Evolutionary conservation across 2,797 vertebrate species (phyloP), one percentile per base, ranked within the genome.

Genomic region (Buphagus erythrorhynchus): DNA sequence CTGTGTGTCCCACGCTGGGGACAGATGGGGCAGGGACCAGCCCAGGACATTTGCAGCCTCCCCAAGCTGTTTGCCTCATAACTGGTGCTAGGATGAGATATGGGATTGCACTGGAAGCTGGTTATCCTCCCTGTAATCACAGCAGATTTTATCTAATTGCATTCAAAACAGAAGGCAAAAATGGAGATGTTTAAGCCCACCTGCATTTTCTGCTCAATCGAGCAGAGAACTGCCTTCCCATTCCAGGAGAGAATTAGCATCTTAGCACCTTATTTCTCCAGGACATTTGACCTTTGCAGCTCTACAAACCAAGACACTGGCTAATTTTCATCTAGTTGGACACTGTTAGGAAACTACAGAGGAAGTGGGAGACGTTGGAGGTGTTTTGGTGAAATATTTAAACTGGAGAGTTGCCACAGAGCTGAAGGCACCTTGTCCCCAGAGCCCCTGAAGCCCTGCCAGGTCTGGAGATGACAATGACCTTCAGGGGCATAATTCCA

Each of bases 271-370:
- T 95, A 67, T 90, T 78, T 29, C 83, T 91, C 45, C 52, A 33
- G 68, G 77, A 90, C 93, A 86, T 80, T 86, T 91, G 91, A 95
- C 91, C 90, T 93, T 43, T 94, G 91, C 11, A 73, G 87, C 73
- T 69, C 78, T 48, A 33, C 51, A 69, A 67, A 93, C 46, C 35
- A 67, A 65, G 81, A 24, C 69, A 54, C 17, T 93, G 79, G 85
- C 96, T 96, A 86, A 93, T 96, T 88, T 97, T 94, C 90, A 94
- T 91, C 93, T 88, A 84, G 76, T 1, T 90, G 86, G 90, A 73
- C 86, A 52, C 66, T 0, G 6, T 16, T 25, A 1, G 89, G 66
- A 51, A 83, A 16, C 74, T 69, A 7, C 58, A 10, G 87, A 76
- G 69, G 62, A 72, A 90, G 22, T 7, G 26, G 45, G 79, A 75